Conservation (phyloP, 2,888 invertebrate genomes). For the Hypena proboscidalis region DNA sequence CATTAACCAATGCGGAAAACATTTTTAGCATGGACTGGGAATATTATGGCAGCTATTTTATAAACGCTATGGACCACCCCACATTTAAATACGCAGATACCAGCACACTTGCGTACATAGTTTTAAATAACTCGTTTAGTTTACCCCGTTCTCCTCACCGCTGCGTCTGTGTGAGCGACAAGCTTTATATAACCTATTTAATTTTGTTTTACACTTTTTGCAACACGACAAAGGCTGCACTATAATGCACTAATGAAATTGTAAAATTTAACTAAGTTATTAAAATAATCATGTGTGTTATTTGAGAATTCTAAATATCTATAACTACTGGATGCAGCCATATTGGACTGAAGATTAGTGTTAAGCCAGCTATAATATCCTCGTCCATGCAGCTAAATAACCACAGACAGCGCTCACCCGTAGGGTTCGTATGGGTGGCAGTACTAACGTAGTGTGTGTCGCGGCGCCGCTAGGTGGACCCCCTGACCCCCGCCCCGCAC, state of each 20-base stretch:
- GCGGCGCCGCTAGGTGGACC: slow-evolving; percentile 73
- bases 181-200: too few relatives aligned
- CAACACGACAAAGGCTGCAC: too few relatives aligned
- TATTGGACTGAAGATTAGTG: neutral
- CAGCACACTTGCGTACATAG: too few relatives aligned
- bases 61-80: neutral
- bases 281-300: neutral
- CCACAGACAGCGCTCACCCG: slow-evolving; percentile 66
- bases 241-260: slow-evolving; percentile 2
- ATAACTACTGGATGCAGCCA: neutral
- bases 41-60: slow-evolving; percentile 30
- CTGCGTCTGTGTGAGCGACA: too few relatives aligned
- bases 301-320: neutral
- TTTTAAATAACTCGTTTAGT: too few relatives aligned
- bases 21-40: slow-evolving; percentile 33
- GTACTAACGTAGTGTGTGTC: slow-evolving; percentile 80
- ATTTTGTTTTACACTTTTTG: too few relatives aligned
- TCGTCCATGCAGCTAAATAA: slow-evolving; percentile 46
- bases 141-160: too few relatives aligned
- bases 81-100: too few relatives aligned
- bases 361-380: slow-evolving; percentile 16
- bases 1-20: slow-evolving; percentile 32
- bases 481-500: slow-evolving; percentile 58
- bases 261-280: neutral
- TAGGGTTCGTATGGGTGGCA: slow-evolving; percentile 57